Evolutionary conservation across 92 coral and sea anemone species (phyloP).

Genomic region (Actinostola sp.): DNA sequence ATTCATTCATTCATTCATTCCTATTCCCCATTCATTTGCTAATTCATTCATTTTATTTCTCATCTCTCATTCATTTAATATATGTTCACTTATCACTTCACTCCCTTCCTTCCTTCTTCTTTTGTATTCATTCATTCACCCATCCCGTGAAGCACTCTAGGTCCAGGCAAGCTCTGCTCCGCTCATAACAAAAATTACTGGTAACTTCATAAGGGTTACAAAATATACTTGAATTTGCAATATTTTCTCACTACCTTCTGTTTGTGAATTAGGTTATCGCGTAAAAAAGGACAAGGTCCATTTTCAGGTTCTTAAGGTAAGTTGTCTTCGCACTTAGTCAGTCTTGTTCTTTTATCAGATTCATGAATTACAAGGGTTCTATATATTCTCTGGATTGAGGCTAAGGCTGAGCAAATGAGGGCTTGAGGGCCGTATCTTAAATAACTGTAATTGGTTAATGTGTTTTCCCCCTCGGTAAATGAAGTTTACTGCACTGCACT

Average conservation of each 20-base stretch:
- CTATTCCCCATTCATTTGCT: not conserved
- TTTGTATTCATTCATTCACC: no score
- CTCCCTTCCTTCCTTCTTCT: no score
- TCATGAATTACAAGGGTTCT: not conserved
- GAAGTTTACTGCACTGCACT: no score
- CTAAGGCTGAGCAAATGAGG: not conserved
- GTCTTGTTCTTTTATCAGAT: not conserved
- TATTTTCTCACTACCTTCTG: not conserved
- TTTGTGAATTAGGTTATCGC: slow-evolving; percentile 64
- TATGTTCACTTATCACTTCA: no score
- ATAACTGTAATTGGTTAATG: no score
- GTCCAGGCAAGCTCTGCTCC: no score
- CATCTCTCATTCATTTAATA: no score
- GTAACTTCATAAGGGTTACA: not conserved
- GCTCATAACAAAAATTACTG: no score
- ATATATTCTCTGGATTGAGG: not conserved
- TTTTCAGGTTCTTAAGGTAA: slow-evolving; percentile 76
- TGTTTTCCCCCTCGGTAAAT: no score
- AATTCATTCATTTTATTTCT: not conserved
- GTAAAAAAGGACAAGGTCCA: slow-evolving; percentile 62
- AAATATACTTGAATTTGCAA: not conserved
- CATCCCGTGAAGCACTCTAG: no score
- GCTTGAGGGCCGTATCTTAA: no score
- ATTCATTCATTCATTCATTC: no score
- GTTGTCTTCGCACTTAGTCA: not conserved